Percentiles rank a stretch among this genome's conserved stretches.
These are phyloP conservation scores for Galendromus occidentalis DNA, from an alignment of 1,140 invertebrate genomes.

Conservation along the genomic window DNA sequence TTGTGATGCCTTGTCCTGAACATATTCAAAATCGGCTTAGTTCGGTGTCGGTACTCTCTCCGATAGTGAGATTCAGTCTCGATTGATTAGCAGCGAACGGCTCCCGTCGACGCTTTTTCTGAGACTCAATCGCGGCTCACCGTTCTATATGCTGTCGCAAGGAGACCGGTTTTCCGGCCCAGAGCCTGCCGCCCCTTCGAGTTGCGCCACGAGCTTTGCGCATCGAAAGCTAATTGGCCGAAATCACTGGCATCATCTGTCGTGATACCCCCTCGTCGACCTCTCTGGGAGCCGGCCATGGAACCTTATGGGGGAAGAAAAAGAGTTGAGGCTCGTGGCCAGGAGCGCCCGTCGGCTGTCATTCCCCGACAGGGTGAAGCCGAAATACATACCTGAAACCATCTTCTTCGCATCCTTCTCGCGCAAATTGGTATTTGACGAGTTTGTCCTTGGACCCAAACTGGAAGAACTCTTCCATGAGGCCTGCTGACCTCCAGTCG, in stretches of 20 bases:
- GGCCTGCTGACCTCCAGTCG: background rate
- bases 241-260: background rate
- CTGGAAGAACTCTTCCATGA: background rate
- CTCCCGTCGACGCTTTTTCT: background rate
- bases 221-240: background rate
- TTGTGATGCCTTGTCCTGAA: conserved; percentile 22
- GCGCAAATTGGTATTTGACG: background rate
- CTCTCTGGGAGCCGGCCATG: background rate
- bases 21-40: no score
- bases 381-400: background rate
- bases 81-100: background rate
- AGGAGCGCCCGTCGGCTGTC: background rate
- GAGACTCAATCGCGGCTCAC: background rate
- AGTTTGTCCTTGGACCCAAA: background rate
- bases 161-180: background rate
- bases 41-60: no score
- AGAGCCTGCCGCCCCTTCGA: background rate
- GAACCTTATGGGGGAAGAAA: background rate
- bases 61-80: background rate
- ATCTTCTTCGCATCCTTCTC: background rate
- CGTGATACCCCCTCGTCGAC: background rate
- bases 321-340: background rate
- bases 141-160: background rate
- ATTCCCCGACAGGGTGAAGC: background rate
- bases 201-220: background rate